Conservation (phyloP, 2,113 vertebrate species). For the Ailurus styani region DNA sequence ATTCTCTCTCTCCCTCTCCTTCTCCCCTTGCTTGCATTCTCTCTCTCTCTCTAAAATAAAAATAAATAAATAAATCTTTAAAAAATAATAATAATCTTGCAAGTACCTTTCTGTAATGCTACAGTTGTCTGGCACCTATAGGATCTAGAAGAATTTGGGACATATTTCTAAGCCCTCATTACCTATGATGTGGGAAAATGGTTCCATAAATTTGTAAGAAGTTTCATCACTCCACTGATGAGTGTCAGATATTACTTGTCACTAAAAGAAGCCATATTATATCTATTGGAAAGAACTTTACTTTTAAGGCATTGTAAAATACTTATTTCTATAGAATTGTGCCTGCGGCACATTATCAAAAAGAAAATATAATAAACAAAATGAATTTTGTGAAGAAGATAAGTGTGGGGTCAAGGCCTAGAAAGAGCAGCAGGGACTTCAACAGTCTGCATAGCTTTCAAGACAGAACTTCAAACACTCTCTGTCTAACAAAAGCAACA, state of each 20-base stretch:
- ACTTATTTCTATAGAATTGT: not conserved
- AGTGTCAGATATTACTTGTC: not conserved
- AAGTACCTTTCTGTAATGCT: not conserved
- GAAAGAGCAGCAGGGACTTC: slow-evolving; percentile 45
- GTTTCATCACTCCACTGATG: not conserved
- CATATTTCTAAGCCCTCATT: not conserved
- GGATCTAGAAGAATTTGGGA: not conserved
- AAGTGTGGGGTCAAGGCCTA: not conserved
- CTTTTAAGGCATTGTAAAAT: not conserved
- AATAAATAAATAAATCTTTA: not conserved
- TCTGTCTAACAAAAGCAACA: slow-evolving; percentile 43
- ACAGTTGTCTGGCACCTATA: not conserved
- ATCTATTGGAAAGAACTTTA: not conserved
- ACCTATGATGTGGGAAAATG: not conserved
- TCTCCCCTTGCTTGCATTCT: not conserved
- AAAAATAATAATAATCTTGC: not conserved
- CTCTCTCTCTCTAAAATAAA: not conserved
- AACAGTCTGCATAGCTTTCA: slow-evolving; percentile 45
- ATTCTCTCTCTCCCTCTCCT: not conserved
- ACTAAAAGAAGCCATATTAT: not conserved
- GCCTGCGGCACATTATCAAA: slow-evolving; percentile 53
- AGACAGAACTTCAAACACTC: slow-evolving; percentile 64
- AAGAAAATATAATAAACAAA: slow-evolving; percentile 64
- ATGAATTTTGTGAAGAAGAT: slow-evolving; percentile 62
- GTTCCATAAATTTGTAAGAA: not conserved